These are phyloP conservation scores for Phalanger gymnotis DNA, from an alignment of 2,797 vertebrate species.

Conservation along the genomic window DNA sequence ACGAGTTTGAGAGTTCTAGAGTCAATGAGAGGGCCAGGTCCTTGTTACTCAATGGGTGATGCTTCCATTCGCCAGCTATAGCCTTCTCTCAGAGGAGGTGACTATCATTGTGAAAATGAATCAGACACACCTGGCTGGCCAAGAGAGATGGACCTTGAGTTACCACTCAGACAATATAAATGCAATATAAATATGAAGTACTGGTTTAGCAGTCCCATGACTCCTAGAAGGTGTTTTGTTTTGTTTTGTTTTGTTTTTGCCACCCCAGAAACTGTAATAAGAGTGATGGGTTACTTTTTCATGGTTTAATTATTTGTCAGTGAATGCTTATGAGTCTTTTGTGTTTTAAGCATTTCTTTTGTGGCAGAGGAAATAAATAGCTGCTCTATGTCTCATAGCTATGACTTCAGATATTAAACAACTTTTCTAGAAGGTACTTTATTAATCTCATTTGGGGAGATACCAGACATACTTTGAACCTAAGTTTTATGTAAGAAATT, in stretches of 20 bases:
- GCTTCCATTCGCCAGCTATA: not conserved
- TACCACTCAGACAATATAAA: not conserved
- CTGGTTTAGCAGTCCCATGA: not conserved
- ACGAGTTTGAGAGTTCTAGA: not conserved
- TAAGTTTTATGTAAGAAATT: not conserved
- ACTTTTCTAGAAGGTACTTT: not conserved
- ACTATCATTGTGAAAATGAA: not conserved
- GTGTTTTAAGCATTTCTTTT: not conserved
- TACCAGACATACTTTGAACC: not conserved
- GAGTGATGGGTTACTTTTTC: not conserved
- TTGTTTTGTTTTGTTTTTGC: not conserved
- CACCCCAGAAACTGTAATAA: not conserved
- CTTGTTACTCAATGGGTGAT: not conserved
- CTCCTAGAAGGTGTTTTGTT: not conserved
- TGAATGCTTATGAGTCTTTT: not conserved
- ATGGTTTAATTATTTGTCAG: not conserved
- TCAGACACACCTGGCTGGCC: not conserved
- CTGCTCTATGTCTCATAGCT: not conserved
- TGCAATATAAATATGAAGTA: not conserved
- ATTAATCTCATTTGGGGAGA: not conserved
- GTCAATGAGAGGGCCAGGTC: not conserved
- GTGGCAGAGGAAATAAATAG: not conserved
- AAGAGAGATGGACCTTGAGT: not conserved
- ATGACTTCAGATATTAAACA: not conserved
- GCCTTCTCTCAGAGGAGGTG: not conserved